These are phyloP conservation scores for Scomber scombrus DNA, from an alignment of 2,113 vertebrate genomes.

Conservation along the genomic window DNA sequence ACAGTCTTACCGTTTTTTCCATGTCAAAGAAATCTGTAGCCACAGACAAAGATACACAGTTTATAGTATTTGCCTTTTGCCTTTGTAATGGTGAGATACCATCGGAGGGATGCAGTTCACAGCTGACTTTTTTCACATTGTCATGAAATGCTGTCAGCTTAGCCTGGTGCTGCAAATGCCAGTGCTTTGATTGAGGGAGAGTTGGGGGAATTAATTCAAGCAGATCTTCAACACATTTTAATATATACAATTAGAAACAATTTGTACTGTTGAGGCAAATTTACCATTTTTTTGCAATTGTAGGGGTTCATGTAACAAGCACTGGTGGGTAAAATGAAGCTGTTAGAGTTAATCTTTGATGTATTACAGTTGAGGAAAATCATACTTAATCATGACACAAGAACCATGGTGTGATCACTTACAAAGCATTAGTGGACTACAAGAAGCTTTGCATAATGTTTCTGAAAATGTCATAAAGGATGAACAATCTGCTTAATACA, in stretches of 20 bases:
- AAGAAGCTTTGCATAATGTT: constrained; percentile 17
- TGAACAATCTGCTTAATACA: constrained; percentile 57
- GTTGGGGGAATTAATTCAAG: not conserved
- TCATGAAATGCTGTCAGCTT: constrained; percentile 18
- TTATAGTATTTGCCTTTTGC: not conserved
- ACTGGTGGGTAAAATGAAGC: constrained; percentile 6
- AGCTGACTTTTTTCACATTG: constrained; percentile 43
- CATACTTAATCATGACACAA: constrained; percentile 6
- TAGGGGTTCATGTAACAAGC: not conserved
- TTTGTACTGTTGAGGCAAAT: not conserved
- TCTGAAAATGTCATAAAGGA: constrained; percentile 42
- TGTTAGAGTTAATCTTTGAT: constrained; percentile 18
- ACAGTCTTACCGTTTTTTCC: not conserved
- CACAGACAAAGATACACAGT: not conserved
- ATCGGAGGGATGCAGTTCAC: constrained; percentile 30
- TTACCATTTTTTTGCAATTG: not conserved
- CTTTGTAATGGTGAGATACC: not conserved
- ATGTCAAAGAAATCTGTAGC: not conserved
- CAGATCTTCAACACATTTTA: not conserved
- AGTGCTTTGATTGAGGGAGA: not conserved
- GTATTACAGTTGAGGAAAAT: constrained; percentile 27
- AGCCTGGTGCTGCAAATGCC: not conserved
- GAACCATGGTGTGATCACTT: constrained; percentile 6
- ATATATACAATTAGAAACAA: not conserved
- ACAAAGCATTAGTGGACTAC: constrained; percentile 24